Evolutionary conservation across 2,888 invertebrate species (phyloP).

Genomic region (Mythimna pallens): DNA sequence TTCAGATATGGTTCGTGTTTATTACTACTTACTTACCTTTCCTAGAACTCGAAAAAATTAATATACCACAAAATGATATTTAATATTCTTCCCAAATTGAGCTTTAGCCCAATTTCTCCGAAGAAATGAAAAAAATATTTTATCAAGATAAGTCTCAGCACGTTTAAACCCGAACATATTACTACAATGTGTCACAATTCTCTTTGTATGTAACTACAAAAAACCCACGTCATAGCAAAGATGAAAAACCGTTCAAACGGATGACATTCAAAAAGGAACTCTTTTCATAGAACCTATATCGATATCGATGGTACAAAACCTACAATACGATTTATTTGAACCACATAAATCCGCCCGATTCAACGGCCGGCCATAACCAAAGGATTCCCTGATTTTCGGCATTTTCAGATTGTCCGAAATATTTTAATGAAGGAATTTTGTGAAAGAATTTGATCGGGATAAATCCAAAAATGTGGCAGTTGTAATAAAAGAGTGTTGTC

Average conservation of each 20-base stretch:
- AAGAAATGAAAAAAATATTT: conserved; percentile 10
- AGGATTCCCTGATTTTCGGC: conserved; percentile 48
- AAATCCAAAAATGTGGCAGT: not conserved
- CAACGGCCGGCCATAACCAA: conserved; percentile 44
- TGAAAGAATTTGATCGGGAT: conserved; percentile 10
- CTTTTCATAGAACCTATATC: conserved; percentile 46
- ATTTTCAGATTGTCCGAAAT: conserved; percentile 46
- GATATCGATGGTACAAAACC: conserved; percentile 51
- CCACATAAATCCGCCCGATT: conserved; percentile 52
- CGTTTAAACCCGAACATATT: conserved; percentile 21
- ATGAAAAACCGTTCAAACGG: conserved; percentile 36
- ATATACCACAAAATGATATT: not conserved
- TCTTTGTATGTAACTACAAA: conserved; percentile 32
- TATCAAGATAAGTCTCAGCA: not conserved
- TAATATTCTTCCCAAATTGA: conserved; percentile 5
- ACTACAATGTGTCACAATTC: conserved; percentile 23
- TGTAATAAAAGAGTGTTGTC: not conserved
- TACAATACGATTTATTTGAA: conserved; percentile 61
- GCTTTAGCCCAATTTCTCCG: not conserved
- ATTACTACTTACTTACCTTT: too few relatives aligned
- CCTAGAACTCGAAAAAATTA: too few relatives aligned
- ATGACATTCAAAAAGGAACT: conserved; percentile 39
- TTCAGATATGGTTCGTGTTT: too few relatives aligned
- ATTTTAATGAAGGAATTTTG: conserved; percentile 42
- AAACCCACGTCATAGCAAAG: conserved; percentile 33